Evolutionary conservation across 2,113 vertebrate species (phyloP).

Genomic region (Alethe diademata): DNA sequence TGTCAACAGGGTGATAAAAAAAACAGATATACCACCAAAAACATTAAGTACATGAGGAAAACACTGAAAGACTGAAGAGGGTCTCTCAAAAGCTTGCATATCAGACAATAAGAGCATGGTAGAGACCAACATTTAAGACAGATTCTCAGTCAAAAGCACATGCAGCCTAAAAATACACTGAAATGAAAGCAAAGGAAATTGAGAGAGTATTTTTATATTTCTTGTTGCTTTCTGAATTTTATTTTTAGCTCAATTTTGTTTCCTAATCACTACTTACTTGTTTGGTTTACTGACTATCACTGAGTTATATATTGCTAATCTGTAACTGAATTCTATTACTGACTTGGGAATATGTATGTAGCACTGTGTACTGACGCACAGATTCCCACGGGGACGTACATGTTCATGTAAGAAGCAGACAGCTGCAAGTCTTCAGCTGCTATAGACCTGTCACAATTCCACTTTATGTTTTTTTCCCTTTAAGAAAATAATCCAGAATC

Average conservation of each 20-base stretch:
- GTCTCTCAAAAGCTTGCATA: background rate
- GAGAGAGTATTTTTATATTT: background rate
- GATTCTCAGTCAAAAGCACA: background rate
- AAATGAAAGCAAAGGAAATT: background rate
- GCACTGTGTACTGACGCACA: background rate
- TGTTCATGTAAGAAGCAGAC: background rate
- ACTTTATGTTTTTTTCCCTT: background rate
- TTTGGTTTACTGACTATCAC: background rate
- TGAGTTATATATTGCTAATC: background rate
- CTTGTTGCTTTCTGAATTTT: background rate
- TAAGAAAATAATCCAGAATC: background rate
- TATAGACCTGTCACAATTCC: constrained; percentile 24
- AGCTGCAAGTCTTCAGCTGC: constrained; percentile 32
- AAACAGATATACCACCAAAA: background rate
- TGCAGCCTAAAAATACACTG: background rate
- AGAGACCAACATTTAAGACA: background rate
- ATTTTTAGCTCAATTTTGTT: background rate
- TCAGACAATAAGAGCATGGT: background rate
- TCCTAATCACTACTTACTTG: background rate
- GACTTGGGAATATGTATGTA: background rate
- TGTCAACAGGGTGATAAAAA: background rate
- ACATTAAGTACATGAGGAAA: background rate
- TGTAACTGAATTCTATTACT: background rate
- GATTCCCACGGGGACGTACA: background rate
- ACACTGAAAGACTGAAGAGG: background rate